Base-by-base conservation (phyloP, 2,888 invertebrate genomes). In the Drosophila cracens region DNA sequence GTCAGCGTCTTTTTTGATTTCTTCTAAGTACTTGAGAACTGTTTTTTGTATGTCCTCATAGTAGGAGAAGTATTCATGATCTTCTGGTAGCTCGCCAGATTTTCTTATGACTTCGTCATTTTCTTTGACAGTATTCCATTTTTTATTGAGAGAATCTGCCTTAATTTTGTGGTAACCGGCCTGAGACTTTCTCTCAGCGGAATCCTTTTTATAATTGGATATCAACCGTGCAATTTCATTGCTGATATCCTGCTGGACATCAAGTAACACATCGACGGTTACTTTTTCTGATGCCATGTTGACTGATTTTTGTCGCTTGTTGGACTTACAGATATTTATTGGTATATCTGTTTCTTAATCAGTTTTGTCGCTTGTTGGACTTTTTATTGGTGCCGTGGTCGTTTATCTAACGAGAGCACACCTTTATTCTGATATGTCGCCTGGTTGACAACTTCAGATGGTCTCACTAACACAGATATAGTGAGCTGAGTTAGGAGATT, bases 171-270 rank as follows among this genome's bases (percentile, higher is more conserved):
- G 21, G 11, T 43, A 43, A 11, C 43, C 43, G 4, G 43, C 4
- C 43, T 43, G n/a, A 43, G 21, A 43, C 4, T 43, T 43, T 43
- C 43, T n/a, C n/a, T 43, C 43, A 43, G 43, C 43, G n/a, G 21
- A 46, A 46, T 46, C 43, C 21, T 43, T 43, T 43, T 21, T 43
- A 21, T 43, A 43, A n/a, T 40, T 40, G n/a, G 40, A 40, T 40
- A 40, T 40, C 8, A 40, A 10, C n/a, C 40, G 18, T n/a, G 10
- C 1, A 40, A 40, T 40, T n/a, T 40, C 18, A 40, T 40, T 8
- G 40, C n/a, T n/a, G 10, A 40, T 40, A 40, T 40, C n/a, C n/a
- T 40, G 40, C n/a, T 40, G 40, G 40, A n/a, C 40, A 40, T 40
- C n/a, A 40, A 40, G n/a, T 10, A 40, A n/a, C n/a, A n/a, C 40